Base-by-base conservation (phyloP, 1,140 invertebrate genomes). In the Drosophila tropicalis region DNA sequence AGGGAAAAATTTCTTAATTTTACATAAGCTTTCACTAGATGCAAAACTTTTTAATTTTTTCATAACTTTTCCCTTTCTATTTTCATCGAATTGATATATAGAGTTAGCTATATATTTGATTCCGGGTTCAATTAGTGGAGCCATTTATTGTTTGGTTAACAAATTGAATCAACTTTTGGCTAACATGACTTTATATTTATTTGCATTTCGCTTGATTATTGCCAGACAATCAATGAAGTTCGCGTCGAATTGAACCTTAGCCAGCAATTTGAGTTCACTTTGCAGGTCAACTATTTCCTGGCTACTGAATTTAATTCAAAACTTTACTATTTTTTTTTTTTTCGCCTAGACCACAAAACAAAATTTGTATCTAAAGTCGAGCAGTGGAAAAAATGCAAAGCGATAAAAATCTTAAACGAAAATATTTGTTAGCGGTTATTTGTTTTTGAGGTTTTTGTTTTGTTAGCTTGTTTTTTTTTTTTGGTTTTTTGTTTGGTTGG, bases 201-300 rank as follows among this genome's bases (percentile, higher is more conserved):
- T 66, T 51, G 44, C 66, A 65, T 47, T 68, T 69, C 58, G 70
- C 72, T 58, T 85, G 82, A 76, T 77, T 81, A 72, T 73, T 76
- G 78, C 72, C 79, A 87, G 79, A 87, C 83, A 86, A 87, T 86
- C 83, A 86, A 61, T 40, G 72, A 61, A 47, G 44, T 47, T 47
- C 13, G 6, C 19, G 44, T 47, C 60, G 29, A 32, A 41, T 40
- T 40, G 47, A 44, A 68, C 69, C 5, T 68, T 73, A 65, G 79
- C 83, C 72, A 83, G 83, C 86, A 90, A 90, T 90, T 86, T 83
- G 82, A 86, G 86, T 90, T 90, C 86, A 90, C 73, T 76, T 61
- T 73, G 68, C 72, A 72, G 87, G 86, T 90, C 86, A 90, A 86
- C 76, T 73, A 76, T 86, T 80, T 90, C 82, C 76, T 74, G 65